Evolutionary conservation across 2,888 invertebrate genomes (phyloP), one percentile per base, ranked within the genome.

Genomic region (Chorisops tibialis): DNA sequence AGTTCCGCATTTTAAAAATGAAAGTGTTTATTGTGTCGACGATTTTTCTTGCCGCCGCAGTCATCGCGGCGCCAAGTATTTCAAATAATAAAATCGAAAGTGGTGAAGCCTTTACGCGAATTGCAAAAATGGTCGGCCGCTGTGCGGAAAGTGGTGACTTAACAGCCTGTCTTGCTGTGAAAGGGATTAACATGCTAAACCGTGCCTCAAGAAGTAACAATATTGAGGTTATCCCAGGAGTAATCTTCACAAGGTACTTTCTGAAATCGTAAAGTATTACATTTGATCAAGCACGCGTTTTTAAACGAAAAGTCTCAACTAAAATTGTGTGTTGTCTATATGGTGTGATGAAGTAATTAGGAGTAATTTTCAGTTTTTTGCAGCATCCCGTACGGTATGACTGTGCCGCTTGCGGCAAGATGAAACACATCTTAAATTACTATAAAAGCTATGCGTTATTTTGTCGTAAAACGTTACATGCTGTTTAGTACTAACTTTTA

Each of bases 141-240:
- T 79, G 79, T 68, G 70, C 78, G 49, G 76, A 79, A 61, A 75
- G 72, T 69, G 79, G 80, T 52, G 80, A 81, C 62, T 70, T 82
- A 67, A 71, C 81, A 67, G 80, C 81, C 63, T 86, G 86, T 74
- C 72, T 84, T 62, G 81, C 84, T 41, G 80, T 85, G 51, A 84
- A 83, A 74, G 80, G 83, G 37, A 79, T 82, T 65, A 80, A 80
- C 49, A 79, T 80, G 50, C 68, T 86, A 60, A 80, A 83, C 67
- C 80, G 82, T 60, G 83, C 83, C 0, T 78, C 83, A 47, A 80
- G 82, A 65, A 81, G 82, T 67, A 79, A 79, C 68, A 80, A 81
- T 69, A 78, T 87, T 63, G 79, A 83, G 63, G 69, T 87, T 56
- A 62, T 82, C 66, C 81, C 83, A 48, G 87, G 87, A 63, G 75